phyloP scores from a whole-genome alignment of 2,888 invertebrate species.

The Scrobipalpa costella region DNA sequence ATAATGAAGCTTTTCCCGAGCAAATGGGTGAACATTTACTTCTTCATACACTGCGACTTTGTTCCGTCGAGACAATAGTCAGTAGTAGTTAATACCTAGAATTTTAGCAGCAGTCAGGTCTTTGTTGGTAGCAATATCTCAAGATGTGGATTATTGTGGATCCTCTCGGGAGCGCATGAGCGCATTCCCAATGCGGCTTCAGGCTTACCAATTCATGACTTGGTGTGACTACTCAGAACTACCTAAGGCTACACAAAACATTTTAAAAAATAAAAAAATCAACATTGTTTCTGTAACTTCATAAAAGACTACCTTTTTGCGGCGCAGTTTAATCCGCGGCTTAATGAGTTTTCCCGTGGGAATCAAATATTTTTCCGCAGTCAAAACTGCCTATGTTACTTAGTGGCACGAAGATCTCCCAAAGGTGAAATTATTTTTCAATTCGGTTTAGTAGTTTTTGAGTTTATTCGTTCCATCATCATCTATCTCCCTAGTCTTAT shows the following conservation, averaged over 20 bases:
- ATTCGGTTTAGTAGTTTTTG: no score
- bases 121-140: slow-evolving; percentile 59
- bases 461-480: no score
- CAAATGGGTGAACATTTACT: no score
- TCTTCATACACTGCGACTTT: background rate
- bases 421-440: no score
- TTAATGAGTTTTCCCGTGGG: no score
- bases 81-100: background rate
- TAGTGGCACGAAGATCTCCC: no score
- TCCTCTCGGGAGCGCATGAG: slow-evolving; percentile 43
- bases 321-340: no score
- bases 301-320: no score
- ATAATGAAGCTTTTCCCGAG: no score
- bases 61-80: slow-evolving; percentile 7
- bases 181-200: slow-evolving; percentile 48
- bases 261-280: background rate
- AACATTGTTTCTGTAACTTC: background rate
- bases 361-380: no score
- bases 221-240: slow-evolving; percentile 38
- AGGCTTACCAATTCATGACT: slow-evolving; percentile 68
- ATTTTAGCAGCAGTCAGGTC: slow-evolving; percentile 44
- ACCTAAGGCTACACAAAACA: background rate
- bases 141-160: slow-evolving; percentile 47
- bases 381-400: no score
- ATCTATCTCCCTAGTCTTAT: no score